Conservation (phyloP, 1,140 invertebrate species). For the Hermatobates lingyangjiaoensis region DNA sequence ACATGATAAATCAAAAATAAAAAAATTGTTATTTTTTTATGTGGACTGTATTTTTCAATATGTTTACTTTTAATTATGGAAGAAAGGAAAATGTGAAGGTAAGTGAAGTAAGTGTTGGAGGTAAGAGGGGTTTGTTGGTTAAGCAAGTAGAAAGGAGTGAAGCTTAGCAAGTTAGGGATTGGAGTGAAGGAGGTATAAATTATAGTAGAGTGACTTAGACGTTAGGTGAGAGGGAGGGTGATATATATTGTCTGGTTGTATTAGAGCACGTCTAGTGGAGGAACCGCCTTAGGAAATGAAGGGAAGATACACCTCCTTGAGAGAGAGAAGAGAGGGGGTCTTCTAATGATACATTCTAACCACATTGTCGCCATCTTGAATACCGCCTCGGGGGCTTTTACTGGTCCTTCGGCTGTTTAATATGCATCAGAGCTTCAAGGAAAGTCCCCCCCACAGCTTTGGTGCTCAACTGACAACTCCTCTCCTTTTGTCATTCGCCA, state of each 20-base stretch:
- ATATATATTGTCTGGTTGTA: not conserved
- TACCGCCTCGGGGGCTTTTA: not conserved
- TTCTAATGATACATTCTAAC: constrained; percentile 1
- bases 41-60: too few relatives aligned
- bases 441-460: too few relatives aligned
- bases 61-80: too few relatives aligned
- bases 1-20: too few relatives aligned
- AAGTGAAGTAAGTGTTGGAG: too few relatives aligned
- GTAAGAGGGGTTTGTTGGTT: too few relatives aligned
- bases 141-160: too few relatives aligned
- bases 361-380: constrained; percentile 2
- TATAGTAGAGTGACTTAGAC: too few relatives aligned
- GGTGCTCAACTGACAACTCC: too few relatives aligned
- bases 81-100: too few relatives aligned
- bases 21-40: too few relatives aligned
- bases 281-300: not conserved
- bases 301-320: not conserved
- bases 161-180: too few relatives aligned
- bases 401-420: not conserved
- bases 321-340: not conserved
- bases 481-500: not conserved
- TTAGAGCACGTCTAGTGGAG: not conserved
- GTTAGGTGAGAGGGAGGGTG: not conserved
- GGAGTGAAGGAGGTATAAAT: not conserved
- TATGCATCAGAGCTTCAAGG: not conserved